phyloP scores from a whole-genome alignment of 2,113 vertebrate genomes.

The Platichthys flesus region DNA sequence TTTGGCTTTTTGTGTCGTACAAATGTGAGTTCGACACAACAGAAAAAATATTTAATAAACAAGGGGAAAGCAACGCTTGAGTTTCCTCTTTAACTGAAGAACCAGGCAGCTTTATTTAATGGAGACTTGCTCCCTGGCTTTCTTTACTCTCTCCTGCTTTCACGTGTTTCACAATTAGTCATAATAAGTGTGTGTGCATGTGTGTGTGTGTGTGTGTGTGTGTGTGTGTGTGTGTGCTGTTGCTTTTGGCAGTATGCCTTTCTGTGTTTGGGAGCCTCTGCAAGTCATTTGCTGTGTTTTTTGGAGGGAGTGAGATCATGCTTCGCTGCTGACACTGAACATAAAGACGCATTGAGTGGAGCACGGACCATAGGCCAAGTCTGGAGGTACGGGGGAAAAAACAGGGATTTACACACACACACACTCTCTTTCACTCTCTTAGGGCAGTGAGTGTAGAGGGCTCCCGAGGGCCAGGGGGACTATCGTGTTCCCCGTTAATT shows the following conservation, averaged over 20 bases:
- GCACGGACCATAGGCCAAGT: constrained; percentile 77
- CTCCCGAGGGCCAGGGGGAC: constrained; percentile 81
- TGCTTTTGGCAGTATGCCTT: constrained; percentile 63
- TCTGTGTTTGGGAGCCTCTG: constrained; percentile 73
- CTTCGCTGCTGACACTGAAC: constrained; percentile 74
- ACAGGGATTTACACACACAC: constrained; percentile 55
- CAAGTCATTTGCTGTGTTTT: constrained; percentile 78
- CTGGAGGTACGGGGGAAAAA: constrained; percentile 70
- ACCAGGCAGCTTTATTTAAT: constrained; percentile 1
- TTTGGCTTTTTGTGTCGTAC: not conserved
- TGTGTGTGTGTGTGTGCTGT: constrained; percentile 56
- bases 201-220: constrained; percentile 31
- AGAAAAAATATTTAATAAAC: not conserved
- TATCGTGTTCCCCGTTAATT: constrained; percentile 86
- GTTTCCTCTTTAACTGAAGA: constrained; percentile 14
- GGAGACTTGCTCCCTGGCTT: constrained; percentile 11
- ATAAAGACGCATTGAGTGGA: constrained; percentile 85
- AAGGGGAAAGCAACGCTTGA: not conserved
- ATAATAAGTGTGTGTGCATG: constrained; percentile 28
- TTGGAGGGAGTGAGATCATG: constrained; percentile 83
- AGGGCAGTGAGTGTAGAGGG: constrained; percentile 78
- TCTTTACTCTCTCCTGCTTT: constrained; percentile 38
- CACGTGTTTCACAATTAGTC: constrained; percentile 53
- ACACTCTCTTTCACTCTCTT: constrained; percentile 38
- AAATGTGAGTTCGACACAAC: not conserved